A percentile compares a stretch with the other conserved stretches of the same genome.
phyloP scores from a whole-genome alignment of 2,888 invertebrate species.

The Chalcosyrphus nemorum region DNA sequence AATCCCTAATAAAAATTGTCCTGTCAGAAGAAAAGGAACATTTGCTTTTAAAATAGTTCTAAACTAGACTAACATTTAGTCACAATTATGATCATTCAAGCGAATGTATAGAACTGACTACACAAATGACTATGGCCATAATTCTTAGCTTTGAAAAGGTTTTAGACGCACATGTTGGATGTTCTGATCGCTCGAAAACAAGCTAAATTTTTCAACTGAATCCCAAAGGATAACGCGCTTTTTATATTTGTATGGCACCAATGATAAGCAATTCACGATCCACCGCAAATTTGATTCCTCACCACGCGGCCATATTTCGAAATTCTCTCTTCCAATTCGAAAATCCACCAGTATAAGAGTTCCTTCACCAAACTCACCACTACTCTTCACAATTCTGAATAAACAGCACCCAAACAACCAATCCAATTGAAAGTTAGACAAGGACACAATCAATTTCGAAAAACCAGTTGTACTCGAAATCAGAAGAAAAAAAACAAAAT shows the following conservation, averaged over 20 bases:
- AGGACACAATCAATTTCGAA: constrained; percentile 35
- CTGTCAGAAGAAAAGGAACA: too few relatives aligned
- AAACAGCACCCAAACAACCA: constrained; percentile 17
- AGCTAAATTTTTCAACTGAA: background rate
- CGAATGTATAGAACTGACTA: too few relatives aligned
- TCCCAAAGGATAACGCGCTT: constrained; percentile 10
- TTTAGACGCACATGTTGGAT: too few relatives aligned
- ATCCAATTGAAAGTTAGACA: constrained; percentile 50
- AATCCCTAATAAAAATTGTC: too few relatives aligned
- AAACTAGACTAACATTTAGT: too few relatives aligned
- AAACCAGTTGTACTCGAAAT: constrained; percentile 42
- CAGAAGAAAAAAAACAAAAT: too few relatives aligned
- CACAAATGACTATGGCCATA: too few relatives aligned
- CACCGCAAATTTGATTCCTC: background rate
- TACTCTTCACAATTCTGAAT: constrained; percentile 7
- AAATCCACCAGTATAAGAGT: constrained; percentile 52
- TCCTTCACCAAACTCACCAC: constrained; percentile 15
- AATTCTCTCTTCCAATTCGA: constrained; percentile 48
- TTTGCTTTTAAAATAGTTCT: too few relatives aligned
- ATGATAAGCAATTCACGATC: background rate
- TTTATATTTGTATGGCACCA: background rate
- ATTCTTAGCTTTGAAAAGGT: too few relatives aligned
- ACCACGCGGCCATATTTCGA: constrained; percentile 52
- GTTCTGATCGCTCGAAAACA: background rate
- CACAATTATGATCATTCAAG: too few relatives aligned